phyloP scores from a whole-genome alignment of 2,888 invertebrate genomes.

The Esperia sulphurella region DNA sequence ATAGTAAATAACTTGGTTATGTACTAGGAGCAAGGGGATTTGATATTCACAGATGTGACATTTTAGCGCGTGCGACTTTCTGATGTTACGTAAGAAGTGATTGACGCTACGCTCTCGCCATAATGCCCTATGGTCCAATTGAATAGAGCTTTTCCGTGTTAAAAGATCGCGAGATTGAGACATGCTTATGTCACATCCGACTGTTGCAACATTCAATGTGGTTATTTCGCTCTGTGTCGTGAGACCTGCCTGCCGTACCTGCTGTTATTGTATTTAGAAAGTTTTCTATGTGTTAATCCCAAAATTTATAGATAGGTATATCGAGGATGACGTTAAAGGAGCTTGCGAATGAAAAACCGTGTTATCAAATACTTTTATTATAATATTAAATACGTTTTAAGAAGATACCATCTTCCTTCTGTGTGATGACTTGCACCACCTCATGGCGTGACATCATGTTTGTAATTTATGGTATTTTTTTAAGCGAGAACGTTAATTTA shows the following conservation, averaged over 20 bases:
- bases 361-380: too few species aligned
- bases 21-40: too few species aligned
- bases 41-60: conserved; percentile 41
- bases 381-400: too few species aligned
- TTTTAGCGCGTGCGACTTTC: conserved; percentile 50
- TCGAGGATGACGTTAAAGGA: too few species aligned
- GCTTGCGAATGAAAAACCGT: too few species aligned
- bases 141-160: conserved; percentile 56
- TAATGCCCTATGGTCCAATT: conserved; percentile 53
- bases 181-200: conserved; percentile 46
- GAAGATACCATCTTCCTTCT: too few species aligned
- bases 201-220: conserved; percentile 19
- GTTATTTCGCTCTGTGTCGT: conserved; percentile 8
- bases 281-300: background rate
- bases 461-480: too few species aligned
- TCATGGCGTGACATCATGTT: too few species aligned
- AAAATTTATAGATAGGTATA: too few species aligned
- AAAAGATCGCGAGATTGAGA: conserved; percentile 63
- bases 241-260: background rate
- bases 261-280: conserved; percentile 1
- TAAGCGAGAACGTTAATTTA: too few species aligned
- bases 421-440: too few species aligned
- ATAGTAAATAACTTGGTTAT: too few species aligned
- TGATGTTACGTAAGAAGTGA: conserved; percentile 48
- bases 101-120: conserved; percentile 63